Evolutionary conservation across 2,113 vertebrate genomes (phyloP).

Genomic region (Carlito syrichta): DNA sequence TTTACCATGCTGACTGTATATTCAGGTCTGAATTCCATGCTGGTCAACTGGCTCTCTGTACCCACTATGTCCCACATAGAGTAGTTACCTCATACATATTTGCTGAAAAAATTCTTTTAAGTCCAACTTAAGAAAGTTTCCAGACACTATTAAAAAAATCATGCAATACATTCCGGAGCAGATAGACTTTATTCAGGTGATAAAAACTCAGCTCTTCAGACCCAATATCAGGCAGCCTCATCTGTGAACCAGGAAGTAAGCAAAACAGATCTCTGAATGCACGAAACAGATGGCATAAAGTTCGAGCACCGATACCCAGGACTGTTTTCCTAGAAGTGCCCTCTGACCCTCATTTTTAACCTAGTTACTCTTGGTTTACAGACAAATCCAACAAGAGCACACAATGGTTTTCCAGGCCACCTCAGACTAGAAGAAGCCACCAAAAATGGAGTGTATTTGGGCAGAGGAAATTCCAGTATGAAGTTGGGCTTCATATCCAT

Average conservation of each 20-base stretch:
- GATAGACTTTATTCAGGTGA: not conserved
- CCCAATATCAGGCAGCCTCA: slow-evolving; percentile 5
- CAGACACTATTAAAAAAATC: not conserved
- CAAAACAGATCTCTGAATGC: not conserved
- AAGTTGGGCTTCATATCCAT: not conserved
- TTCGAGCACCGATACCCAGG: not conserved
- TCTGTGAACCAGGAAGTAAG: slow-evolving; percentile 65
- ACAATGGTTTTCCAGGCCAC: not conserved
- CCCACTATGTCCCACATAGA: not conserved
- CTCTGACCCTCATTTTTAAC: slow-evolving; percentile 31
- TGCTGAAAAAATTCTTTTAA: slow-evolving; percentile 5
- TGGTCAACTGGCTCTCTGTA: not conserved
- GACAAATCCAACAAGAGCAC: not conserved
- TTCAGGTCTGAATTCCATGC: not conserved
- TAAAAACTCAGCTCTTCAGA: not conserved
- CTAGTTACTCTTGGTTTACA: not conserved
- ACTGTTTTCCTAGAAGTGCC: not conserved
- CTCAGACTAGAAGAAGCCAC: not conserved
- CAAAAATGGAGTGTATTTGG: too few species aligned
- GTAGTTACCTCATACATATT: not conserved
- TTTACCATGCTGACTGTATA: rapidly evolving
- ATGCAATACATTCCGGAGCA: slow-evolving; percentile 22
- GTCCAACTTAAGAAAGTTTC: not conserved
- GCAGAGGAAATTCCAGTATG: not conserved
- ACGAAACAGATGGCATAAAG: not conserved